Percentiles rank a stretch among this genome's conserved stretches.
These are phyloP conservation scores for Habropoda laboriosa DNA, from an alignment of 1,140 invertebrate species.

Conservation along the genomic window DNA sequence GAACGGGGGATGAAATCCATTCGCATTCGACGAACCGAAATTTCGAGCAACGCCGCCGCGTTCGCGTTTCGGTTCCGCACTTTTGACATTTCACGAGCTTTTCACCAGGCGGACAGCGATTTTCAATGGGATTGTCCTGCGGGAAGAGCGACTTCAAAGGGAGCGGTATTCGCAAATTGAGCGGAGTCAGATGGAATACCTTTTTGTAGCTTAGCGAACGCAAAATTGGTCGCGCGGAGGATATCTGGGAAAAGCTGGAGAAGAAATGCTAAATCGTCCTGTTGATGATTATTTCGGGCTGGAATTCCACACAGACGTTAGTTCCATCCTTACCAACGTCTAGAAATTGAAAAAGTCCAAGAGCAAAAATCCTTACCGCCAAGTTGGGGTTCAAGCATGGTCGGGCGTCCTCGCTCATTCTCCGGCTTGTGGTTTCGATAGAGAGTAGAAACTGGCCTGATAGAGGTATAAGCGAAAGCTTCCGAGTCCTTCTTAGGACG, in stretches of 20 bases:
- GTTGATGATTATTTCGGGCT: too few relatives aligned
- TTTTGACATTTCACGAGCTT: slow-evolving; percentile 42
- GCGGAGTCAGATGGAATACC: slow-evolving; percentile 10
- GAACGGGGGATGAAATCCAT: slow-evolving; percentile 12
- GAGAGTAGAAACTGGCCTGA: too few relatives aligned
- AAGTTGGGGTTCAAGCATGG: too few relatives aligned
- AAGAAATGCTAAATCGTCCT: not conserved
- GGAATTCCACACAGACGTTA: too few relatives aligned
- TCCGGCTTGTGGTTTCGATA: too few relatives aligned
- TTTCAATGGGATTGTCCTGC: slow-evolving; percentile 45
- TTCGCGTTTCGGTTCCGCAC: slow-evolving; percentile 2
- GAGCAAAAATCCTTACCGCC: too few relatives aligned
- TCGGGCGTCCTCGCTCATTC: too few relatives aligned
- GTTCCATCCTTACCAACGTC: too few relatives aligned
- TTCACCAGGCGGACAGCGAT: slow-evolving; percentile 19
- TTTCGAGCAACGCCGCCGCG: slow-evolving; percentile 13
- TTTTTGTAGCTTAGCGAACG: not conserved
- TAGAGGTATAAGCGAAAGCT: too few relatives aligned
- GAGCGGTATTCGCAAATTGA: slow-evolving; percentile 25
- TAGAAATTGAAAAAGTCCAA: too few relatives aligned
- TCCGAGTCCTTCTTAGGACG: too few relatives aligned
- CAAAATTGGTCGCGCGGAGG: not conserved
- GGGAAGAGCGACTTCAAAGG: slow-evolving; percentile 40
- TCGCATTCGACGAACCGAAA: slow-evolving; percentile 15
- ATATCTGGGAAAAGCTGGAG: too few relatives aligned